phyloP scores from a whole-genome alignment of 2,888 invertebrate species.

The Calameuta pallipes region DNA sequence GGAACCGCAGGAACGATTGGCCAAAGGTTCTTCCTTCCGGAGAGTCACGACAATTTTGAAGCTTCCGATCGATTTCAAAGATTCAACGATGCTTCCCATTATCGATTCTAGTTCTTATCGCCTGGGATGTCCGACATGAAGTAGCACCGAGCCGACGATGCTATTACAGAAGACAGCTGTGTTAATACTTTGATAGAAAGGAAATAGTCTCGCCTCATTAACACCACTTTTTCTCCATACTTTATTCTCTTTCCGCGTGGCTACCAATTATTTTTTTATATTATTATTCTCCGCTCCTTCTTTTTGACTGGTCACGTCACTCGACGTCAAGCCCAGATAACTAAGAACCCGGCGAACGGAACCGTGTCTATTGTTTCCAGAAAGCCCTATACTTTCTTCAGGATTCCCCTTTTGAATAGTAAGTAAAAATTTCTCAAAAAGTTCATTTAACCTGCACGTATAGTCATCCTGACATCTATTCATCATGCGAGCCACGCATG shows the following conservation, averaged over 20 bases:
- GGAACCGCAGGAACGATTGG: neutral
- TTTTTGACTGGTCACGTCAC: constrained; percentile 5
- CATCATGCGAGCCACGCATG: neutral
- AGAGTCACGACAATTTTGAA: neutral
- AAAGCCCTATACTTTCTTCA: neutral
- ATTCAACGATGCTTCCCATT: neutral
- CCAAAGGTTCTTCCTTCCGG: neutral
- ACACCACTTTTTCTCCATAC: constrained; percentile 35
- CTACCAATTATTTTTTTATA: neutral
- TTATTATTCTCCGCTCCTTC: neutral
- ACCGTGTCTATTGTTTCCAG: neutral
- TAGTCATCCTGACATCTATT: neutral
- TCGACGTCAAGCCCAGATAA: neutral
- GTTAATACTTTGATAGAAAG: constrained; percentile 33
- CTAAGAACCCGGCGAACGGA: neutral
- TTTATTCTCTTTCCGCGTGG: constrained; percentile 2
- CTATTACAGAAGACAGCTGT: neutral
- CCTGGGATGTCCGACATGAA: neutral
- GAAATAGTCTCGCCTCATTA: constrained; percentile 60
- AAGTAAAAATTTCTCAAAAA: neutral
- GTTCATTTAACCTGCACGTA: neutral
- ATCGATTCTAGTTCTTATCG: neutral
- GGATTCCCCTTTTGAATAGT: neutral
- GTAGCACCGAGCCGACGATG: neutral
- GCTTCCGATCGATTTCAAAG: neutral